A percentile compares a stretch with the other conserved stretches of the same genome.
These are phyloP conservation scores for Sussaba pulchella DNA, from an alignment of 2,888 invertebrate genomes.

Conservation along the genomic window DNA sequence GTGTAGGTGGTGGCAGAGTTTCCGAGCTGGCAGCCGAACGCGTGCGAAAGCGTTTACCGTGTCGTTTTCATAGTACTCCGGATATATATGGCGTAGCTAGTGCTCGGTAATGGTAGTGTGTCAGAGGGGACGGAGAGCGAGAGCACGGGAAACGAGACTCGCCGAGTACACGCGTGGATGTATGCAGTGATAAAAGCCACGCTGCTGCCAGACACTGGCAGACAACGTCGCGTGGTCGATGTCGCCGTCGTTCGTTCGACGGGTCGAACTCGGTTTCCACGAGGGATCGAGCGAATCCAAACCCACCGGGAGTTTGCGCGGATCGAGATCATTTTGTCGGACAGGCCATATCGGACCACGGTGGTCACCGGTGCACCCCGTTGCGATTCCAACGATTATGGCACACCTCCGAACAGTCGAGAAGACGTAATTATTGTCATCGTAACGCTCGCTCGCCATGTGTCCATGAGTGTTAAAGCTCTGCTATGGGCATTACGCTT, in stretches of 20 bases:
- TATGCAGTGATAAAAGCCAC: slow-evolving; percentile 58
- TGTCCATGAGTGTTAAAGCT: slow-evolving; percentile 29
- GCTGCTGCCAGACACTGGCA: slow-evolving; percentile 55
- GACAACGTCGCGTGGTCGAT: slow-evolving; percentile 15
- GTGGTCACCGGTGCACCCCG: slow-evolving; percentile 75
- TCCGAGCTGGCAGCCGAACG: slow-evolving; percentile 27
- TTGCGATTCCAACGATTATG: slow-evolving; percentile 74
- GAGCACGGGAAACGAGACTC: slow-evolving; percentile 46
- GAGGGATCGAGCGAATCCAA: slow-evolving; percentile 38
- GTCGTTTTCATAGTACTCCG: slow-evolving; percentile 44
- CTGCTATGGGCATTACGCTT: slow-evolving; percentile 2
- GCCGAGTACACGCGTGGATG: slow-evolving; percentile 47
- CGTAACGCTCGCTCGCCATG: slow-evolving; percentile 68
- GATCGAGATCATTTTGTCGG: slow-evolving; percentile 70
- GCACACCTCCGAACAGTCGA: slow-evolving; percentile 71
- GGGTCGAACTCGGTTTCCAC: not conserved
- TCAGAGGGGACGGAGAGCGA: slow-evolving; percentile 3
- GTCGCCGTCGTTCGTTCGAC: not conserved
- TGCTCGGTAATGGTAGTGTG: slow-evolving; percentile 9
- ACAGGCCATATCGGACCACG: slow-evolving; percentile 68
- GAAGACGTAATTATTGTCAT: slow-evolving; percentile 75
- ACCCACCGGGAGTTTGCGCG: slow-evolving; percentile 68
- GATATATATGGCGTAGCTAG: slow-evolving; percentile 1
- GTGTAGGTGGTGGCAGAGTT: slow-evolving; percentile 1
- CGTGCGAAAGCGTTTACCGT: slow-evolving; percentile 54